A percentile compares a stretch with the other conserved stretches of the same genome.
phyloP scores from a whole-genome alignment of 2,888 invertebrate species.

The Capitulum mitella region DNA sequence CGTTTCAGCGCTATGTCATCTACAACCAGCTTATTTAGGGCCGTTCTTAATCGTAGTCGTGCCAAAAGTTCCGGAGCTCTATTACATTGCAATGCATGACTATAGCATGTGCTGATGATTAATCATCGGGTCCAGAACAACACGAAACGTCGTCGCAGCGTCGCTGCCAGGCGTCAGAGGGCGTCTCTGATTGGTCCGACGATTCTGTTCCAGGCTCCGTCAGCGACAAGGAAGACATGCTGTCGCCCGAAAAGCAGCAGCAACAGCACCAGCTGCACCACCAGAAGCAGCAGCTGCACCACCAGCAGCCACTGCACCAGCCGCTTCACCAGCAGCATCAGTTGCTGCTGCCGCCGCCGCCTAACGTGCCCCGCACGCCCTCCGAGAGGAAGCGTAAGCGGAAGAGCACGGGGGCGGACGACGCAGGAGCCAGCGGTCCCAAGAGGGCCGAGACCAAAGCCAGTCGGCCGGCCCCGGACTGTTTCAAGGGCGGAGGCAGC shows the following conservation, averaged over 20 bases:
- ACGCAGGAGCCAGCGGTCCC: conserved; percentile 45
- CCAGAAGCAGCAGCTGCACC: conserved; percentile 35
- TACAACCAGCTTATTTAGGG: too few relatives aligned
- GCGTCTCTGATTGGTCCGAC: too few relatives aligned
- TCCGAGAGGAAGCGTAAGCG: conserved; percentile 60
- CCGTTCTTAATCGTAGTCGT: too few relatives aligned
- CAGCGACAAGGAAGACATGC: conserved; percentile 33
- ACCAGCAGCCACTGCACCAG: too few relatives aligned
- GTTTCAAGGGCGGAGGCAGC: conserved; percentile 52
- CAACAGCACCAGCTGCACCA: background rate
- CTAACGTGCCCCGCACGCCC: conserved; percentile 51
- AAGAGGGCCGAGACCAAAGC: conserved; percentile 48
- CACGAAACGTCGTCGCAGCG: too few relatives aligned
- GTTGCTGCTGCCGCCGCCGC: background rate
- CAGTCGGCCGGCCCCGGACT: conserved; percentile 86
- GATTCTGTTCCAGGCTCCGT: background rate
- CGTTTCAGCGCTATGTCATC: too few relatives aligned
- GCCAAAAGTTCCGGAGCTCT: too few relatives aligned
- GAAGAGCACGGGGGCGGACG: conserved; percentile 38
- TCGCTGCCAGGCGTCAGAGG: too few relatives aligned
- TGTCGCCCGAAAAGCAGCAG: conserved; percentile 37
- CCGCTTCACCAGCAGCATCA: background rate
- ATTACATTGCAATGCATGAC: too few relatives aligned
- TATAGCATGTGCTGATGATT: too few relatives aligned
- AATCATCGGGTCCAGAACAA: too few relatives aligned